phyloP scores from a whole-genome alignment of 2,797 vertebrate species.

The Sebastes jordani region DNA sequence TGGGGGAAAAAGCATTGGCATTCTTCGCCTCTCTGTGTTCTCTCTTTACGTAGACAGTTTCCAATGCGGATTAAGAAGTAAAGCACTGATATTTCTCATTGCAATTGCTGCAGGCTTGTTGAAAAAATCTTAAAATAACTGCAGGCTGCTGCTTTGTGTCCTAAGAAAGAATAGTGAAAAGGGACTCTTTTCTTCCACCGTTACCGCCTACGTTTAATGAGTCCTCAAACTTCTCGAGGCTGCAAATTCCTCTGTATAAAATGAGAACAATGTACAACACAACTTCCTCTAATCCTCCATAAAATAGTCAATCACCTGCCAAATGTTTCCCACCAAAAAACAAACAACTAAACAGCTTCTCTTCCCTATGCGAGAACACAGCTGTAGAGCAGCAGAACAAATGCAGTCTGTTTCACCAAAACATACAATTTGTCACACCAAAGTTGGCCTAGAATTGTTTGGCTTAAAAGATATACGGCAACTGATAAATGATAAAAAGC shows the following conservation, averaged over 20 bases:
- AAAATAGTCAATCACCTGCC: slow-evolving; percentile 34
- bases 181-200: background rate
- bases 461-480: background rate
- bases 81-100: slow-evolving; percentile 27
- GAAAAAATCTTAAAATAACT: slow-evolving; percentile 1
- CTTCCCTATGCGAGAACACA: slow-evolving; percentile 20
- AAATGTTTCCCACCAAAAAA: slow-evolving; percentile 26
- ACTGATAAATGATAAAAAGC: slow-evolving; percentile 8
- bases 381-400: slow-evolving; percentile 18
- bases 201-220: background rate
- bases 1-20: slow-evolving; percentile 48
- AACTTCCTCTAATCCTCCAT: slow-evolving; percentile 12
- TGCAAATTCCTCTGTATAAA: slow-evolving; percentile 12
- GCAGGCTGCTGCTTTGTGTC: slow-evolving; percentile 18
- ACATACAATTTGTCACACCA: slow-evolving; percentile 4
- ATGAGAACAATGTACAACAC: background rate
- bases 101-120: slow-evolving; percentile 2
- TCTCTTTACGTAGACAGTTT: slow-evolving; percentile 38
- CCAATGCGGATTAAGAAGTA: slow-evolving; percentile 11
- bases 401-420: slow-evolving; percentile 8
- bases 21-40: slow-evolving; percentile 55
- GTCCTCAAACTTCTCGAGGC: background rate
- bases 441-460: background rate
- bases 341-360: slow-evolving; percentile 30
- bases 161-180: background rate